These are phyloP conservation scores for Platichthys stellatus DNA, from an alignment of 2,113 vertebrate genomes.

Conservation along the genomic window DNA sequence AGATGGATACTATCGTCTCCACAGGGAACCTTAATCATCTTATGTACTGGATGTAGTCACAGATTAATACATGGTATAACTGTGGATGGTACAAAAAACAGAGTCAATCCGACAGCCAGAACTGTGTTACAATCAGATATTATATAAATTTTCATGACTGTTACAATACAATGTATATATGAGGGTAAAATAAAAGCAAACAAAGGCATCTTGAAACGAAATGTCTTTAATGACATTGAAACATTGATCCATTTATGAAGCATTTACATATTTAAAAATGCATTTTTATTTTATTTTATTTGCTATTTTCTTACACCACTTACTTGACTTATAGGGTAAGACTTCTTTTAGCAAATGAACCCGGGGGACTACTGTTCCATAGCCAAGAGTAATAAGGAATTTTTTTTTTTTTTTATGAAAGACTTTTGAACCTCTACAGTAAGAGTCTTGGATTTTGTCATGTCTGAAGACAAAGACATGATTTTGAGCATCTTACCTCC, in stretches of 20 bases:
- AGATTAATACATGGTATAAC: neutral
- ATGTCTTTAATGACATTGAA: neutral
- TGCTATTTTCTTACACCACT: neutral
- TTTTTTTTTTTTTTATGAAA: neutral
- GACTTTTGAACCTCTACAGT: constrained; percentile 13
- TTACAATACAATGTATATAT: neutral
- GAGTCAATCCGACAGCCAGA: neutral
- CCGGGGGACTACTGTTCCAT: too few relatives aligned
- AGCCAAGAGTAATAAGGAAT: too few relatives aligned
- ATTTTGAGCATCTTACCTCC: constrained; percentile 66
- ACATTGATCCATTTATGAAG: neutral
- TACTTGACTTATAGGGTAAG: too few relatives aligned
- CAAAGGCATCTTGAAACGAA: too few relatives aligned
- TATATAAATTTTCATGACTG: neutral
- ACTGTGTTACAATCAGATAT: neutral
- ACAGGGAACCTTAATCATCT: neutral
- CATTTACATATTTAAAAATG: too few relatives aligned
- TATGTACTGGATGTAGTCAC: neutral
- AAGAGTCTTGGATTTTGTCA: constrained; percentile 15
- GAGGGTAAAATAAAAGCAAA: too few relatives aligned
- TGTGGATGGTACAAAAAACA: neutral
- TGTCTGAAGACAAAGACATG: constrained; percentile 37
- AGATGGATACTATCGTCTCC: neutral
- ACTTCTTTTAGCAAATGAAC: too few relatives aligned
- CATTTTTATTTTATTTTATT: too few relatives aligned